phyloP scores from a whole-genome alignment of 2,888 invertebrate genomes.

The Anthoptus insignis region DNA sequence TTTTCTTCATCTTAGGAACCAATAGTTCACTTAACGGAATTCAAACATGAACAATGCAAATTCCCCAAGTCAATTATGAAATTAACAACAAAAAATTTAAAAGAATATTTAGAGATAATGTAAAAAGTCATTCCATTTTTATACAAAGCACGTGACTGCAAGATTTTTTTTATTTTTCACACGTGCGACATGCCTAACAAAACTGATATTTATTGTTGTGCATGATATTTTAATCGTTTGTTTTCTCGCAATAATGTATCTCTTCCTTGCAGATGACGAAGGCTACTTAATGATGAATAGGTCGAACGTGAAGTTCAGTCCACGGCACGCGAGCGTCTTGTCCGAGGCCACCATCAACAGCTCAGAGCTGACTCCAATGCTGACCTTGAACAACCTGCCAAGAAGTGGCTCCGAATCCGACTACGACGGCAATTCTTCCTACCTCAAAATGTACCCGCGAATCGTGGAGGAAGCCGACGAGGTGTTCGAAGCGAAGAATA shows the following conservation, averaged over 20 bases:
- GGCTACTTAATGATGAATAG: slow-evolving; percentile 90
- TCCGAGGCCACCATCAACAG: slow-evolving; percentile 65
- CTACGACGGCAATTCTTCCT: slow-evolving; percentile 67
- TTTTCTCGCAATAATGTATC: slow-evolving; percentile 10
- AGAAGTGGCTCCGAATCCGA: slow-evolving; percentile 79
- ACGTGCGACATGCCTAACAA: too few species aligned
- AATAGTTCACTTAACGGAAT: too few species aligned
- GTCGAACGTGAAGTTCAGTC: slow-evolving; percentile 83
- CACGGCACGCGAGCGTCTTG: slow-evolving; percentile 69
- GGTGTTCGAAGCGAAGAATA: slow-evolving; percentile 71
- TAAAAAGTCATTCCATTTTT: too few species aligned
- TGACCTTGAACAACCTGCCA: slow-evolving; percentile 74
- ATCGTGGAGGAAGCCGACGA: slow-evolving; percentile 78
- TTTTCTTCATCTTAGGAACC: too few species aligned
- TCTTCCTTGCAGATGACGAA: slow-evolving; percentile 71
- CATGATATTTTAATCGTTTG: background rate
- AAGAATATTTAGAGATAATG: too few species aligned
- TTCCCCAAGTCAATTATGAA: too few species aligned
- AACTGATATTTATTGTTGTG: slow-evolving; percentile 6
- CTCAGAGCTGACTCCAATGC: slow-evolving; percentile 85
- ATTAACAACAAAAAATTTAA: too few species aligned
- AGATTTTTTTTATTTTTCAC: too few species aligned
- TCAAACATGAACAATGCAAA: too few species aligned
- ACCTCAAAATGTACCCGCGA: slow-evolving; percentile 68
- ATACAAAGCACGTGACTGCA: too few species aligned